Base-by-base conservation (phyloP, 2,888 invertebrate species). In the Nasonovia ribisnigri region DNA sequence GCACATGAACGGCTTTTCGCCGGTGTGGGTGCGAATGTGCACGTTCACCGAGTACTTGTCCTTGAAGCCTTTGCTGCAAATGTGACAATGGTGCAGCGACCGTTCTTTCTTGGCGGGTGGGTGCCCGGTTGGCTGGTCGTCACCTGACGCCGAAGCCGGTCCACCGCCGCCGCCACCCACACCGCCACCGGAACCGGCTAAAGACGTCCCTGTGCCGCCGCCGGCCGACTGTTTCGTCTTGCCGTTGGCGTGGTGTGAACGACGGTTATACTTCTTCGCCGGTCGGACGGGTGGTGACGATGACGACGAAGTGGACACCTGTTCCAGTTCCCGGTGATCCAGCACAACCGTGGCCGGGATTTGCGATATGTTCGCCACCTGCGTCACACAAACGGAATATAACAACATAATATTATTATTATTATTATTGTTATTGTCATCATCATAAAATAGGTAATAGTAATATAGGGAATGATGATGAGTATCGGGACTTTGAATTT, bases 11-110 rank as follows among this genome's bases (percentile, higher is more conserved):
- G 99, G 99, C 95, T 99, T 99, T 96, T 99, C 99, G 0, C 99
- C 99, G 0, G 99, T 99, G 96, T 99, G 99, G 51, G 99, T 99
- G 95, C 99, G 97, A 95, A 99, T 98, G 96, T 99, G 99, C 89
- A 99, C 99, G 96, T 99, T 99, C 94, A 99, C 98, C 94, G 99
- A 98, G 97, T 99, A 99, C 96, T 98, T 98, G 96, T 98, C 98
- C 96, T 98, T 98, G 96, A 98, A 98, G 10, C 98, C 98, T 95
- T 98, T 98, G 95, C 98, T 98, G 96, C 98, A 99, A 96, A 99
- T 98, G 96, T 98, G 97, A 96, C 99, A 97, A 96, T 99, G 98
- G 96, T 99, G 98, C 95, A 99, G 96, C 94, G 98, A 97, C 95
- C 98, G 96, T 95, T 98, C 98, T 95, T 98, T 98, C 84, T 94